Evolutionary conservation across 2,797 vertebrate genomes (phyloP).

Genomic region (Ctenopoma kingsleyae): DNA sequence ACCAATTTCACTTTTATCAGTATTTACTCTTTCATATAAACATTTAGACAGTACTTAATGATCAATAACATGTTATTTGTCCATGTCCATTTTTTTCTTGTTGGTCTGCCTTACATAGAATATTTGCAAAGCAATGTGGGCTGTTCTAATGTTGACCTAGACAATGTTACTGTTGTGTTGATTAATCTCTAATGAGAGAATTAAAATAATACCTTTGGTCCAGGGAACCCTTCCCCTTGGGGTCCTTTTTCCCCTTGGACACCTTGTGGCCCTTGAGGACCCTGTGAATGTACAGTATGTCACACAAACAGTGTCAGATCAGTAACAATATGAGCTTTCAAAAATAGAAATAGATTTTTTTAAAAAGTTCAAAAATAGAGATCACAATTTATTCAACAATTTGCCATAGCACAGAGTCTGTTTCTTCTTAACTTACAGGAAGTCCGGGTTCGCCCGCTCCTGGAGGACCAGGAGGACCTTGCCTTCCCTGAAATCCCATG

Average conservation of each 20-base stretch:
- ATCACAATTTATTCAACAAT: not conserved
- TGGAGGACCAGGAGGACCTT: slow-evolving; percentile 87
- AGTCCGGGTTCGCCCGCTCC: slow-evolving; percentile 90
- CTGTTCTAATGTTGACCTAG: not conserved
- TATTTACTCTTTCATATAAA: not conserved
- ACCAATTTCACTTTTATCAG: not conserved
- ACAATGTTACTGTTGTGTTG: slow-evolving; percentile 3
- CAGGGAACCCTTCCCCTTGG: slow-evolving; percentile 90
- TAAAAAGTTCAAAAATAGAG: not conserved
- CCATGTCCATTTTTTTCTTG: not conserved
- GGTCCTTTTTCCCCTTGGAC: slow-evolving; percentile 90
- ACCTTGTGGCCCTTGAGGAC: slow-evolving; percentile 92
- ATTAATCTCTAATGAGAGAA: not conserved
- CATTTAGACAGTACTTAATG: not conserved
- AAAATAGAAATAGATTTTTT: too few relatives aligned
- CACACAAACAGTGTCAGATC: slow-evolving; percentile 4
- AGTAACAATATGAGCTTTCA: not conserved
- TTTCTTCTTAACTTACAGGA: slow-evolving; percentile 82
- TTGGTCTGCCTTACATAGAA: not conserved
- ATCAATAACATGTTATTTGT: not conserved
- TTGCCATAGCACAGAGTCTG: not conserved
- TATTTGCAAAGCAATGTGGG: not conserved
- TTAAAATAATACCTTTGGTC: slow-evolving; percentile 87
- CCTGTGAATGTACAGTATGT: slow-evolving; percentile 76
- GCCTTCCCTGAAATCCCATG: slow-evolving; percentile 87